phyloP scores from a whole-genome alignment of 2,113 vertebrate genomes.

The Rhodinocichla rosea region DNA sequence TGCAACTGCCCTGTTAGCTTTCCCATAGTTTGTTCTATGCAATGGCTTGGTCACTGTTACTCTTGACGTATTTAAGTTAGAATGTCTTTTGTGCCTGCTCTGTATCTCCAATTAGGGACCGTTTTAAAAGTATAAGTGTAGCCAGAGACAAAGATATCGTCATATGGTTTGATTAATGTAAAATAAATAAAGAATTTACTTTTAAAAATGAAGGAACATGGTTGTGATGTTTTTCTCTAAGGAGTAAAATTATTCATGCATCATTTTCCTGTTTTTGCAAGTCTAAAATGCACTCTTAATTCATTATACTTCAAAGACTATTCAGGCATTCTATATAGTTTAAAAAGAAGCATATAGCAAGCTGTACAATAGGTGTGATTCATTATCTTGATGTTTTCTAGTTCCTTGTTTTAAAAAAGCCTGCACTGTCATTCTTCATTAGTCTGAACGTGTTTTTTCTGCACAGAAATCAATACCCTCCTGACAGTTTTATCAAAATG shows the following conservation, averaged over 20 bases:
- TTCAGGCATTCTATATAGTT: background rate
- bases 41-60: background rate
- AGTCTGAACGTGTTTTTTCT: background rate
- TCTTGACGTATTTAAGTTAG: background rate
- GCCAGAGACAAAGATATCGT: background rate
- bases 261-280: background rate
- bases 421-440: background rate
- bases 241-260: background rate
- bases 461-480: background rate
- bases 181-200: background rate
- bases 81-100: background rate
- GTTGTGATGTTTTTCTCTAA: background rate
- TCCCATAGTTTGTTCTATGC: background rate
- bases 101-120: background rate
- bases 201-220: background rate
- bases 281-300: background rate
- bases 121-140: background rate
- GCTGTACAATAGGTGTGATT: background rate
- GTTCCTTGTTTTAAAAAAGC: background rate
- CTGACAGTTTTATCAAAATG: background rate
- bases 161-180: background rate
- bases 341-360: background rate
- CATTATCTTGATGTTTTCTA: background rate
- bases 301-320: background rate
- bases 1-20: background rate